Evolutionary conservation across 2,888 invertebrate species (phyloP), one percentile per base, ranked within the genome.

Genomic region (Endotricha flammealis): DNA sequence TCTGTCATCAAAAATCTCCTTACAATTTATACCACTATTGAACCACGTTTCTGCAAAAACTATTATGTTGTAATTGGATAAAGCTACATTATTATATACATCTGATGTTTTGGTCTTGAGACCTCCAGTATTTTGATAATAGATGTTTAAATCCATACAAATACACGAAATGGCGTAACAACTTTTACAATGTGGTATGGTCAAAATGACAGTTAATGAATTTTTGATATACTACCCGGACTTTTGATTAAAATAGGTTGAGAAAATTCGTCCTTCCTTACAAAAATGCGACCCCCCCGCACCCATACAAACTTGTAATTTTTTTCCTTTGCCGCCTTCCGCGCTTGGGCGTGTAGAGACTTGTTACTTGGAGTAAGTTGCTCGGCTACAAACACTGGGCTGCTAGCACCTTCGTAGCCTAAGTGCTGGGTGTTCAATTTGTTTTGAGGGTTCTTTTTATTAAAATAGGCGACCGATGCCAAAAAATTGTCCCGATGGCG

Each of bases 281-380:
- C 23, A 23, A 23, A 41, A 10, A 44, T 45, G 5, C 50, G 36
- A 0, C 55, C 57, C 29, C 50, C 46, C 1, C 53, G 46, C 2
- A 59, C 36, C 53, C n/a, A n/a, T n/a, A n/a, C n/a, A n/a, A n/a
- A n/a, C n/a, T n/a, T n/a, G n/a, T n/a, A n/a, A n/a, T n/a, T 52
- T 1, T 46, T n/a, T n/a, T n/a, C n/a, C n/a, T n/a, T n/a, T n/a
- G n/a, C n/a, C n/a, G n/a, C n/a, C n/a, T n/a, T n/a, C n/a, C n/a
- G n/a, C n/a, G n/a, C n/a, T n/a, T n/a, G n/a, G n/a, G n/a, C n/a
- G n/a, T n/a, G n/a, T n/a, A n/a, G n/a, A n/a, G n/a, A n/a, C n/a
- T n/a, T n/a, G n/a, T n/a, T n/a, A n/a, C n/a, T n/a, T n/a, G n/a
- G 48, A 2, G 47, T 38, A 0, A 53, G 36, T 23, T 56, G 50